Conservation (phyloP, 2,797 vertebrate genomes). For the Enteromius paludinosus region DNA sequence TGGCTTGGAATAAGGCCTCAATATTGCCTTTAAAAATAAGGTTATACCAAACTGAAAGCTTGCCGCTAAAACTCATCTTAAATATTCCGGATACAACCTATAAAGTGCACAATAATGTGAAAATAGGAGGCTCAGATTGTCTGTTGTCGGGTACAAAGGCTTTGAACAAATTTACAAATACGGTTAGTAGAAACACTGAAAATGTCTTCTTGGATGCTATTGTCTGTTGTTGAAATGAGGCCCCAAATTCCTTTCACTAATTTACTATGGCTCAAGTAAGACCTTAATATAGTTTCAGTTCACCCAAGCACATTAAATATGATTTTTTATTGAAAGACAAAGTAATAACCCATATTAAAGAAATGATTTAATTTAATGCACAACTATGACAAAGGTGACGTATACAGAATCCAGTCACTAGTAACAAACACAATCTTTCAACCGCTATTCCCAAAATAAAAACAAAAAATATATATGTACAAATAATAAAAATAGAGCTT, state of each 20-base stretch:
- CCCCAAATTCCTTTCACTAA: no score
- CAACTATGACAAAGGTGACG: not conserved
- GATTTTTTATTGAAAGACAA: not conserved
- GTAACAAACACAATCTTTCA: not conserved
- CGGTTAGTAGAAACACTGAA: not conserved
- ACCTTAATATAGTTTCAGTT: not conserved
- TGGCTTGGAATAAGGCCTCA: not conserved
- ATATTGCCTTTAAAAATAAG: not conserved
- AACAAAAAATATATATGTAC: not conserved
- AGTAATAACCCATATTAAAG: not conserved
- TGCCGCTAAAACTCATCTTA: not conserved
- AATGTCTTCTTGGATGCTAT: no score
- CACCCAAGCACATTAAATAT: not conserved
- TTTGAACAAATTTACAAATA: not conserved
- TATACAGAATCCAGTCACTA: not conserved
- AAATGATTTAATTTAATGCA: not conserved
- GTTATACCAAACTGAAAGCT: not conserved
- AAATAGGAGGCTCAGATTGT: not conserved
- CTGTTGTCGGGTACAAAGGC: not conserved
- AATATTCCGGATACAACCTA: not conserved
- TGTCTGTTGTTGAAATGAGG: no score
- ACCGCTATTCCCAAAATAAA: not conserved
- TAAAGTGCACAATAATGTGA: not conserved
- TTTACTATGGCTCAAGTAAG: no score
- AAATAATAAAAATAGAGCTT: not conserved